Conservation (phyloP, 2,113 vertebrate genomes). For the Columbina picui region DNA sequence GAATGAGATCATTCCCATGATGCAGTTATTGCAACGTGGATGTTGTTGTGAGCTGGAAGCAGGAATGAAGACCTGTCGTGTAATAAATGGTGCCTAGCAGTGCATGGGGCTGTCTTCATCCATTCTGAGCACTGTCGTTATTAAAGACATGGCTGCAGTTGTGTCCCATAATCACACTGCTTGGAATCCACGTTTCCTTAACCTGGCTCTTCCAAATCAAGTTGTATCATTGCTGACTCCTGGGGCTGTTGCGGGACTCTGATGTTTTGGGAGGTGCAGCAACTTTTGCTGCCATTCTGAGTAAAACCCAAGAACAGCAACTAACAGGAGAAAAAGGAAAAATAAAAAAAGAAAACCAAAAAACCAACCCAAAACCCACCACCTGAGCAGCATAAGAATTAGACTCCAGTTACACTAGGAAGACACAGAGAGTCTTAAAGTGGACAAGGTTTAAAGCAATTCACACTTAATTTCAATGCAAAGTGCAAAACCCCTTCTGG, state of each 20-base stretch:
- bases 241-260: background rate
- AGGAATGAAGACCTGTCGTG: background rate
- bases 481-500: background rate
- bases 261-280: background rate
- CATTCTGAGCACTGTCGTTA: background rate
- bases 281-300: background rate
- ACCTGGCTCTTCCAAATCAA: background rate
- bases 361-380: background rate
- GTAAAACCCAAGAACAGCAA: background rate
- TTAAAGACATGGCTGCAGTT: background rate
- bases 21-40: background rate
- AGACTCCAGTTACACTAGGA: background rate
- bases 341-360: background rate
- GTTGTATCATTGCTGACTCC: background rate
- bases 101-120: background rate
- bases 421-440: background rate
- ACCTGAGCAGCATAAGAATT: background rate
- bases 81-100: background rate
- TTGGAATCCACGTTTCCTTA: background rate
- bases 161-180: background rate
- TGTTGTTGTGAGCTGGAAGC: background rate
- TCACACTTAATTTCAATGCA: background rate
- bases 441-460: background rate
- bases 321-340: background rate
- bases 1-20: background rate